phyloP scores from a whole-genome alignment of 2,113 vertebrate species.

The Crotalus helleri region DNA sequence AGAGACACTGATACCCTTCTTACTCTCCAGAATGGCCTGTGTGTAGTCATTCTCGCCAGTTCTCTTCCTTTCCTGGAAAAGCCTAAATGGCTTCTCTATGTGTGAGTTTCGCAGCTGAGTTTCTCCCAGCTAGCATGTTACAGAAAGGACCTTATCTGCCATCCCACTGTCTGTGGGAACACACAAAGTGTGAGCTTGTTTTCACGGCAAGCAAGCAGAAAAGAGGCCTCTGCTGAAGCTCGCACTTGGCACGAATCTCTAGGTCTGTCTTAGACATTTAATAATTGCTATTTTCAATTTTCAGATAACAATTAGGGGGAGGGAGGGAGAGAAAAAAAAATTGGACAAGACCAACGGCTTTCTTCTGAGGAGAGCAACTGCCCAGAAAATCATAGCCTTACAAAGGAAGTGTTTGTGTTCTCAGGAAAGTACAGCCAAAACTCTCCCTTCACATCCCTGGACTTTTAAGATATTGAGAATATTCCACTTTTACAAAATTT shows the following conservation, averaged over 20 bases:
- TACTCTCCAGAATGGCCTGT: slow-evolving; percentile 55
- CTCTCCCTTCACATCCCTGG: slow-evolving; percentile 28
- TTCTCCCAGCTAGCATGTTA: slow-evolving; percentile 57
- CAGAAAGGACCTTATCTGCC: slow-evolving; percentile 77
- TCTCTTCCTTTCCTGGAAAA: slow-evolving; percentile 66
- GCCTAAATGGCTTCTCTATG: slow-evolving; percentile 79
- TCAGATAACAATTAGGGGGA: slow-evolving; percentile 51
- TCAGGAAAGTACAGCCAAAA: slow-evolving; percentile 51
- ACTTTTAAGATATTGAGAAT: slow-evolving; percentile 49
- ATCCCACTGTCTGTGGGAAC: slow-evolving; percentile 64
- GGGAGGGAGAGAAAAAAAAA: neutral
- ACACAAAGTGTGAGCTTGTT: slow-evolving; percentile 78
- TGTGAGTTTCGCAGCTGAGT: slow-evolving; percentile 69
- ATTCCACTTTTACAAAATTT: slow-evolving; percentile 7
- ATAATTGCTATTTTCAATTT: slow-evolving; percentile 59
- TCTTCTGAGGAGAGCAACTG: slow-evolving; percentile 55
- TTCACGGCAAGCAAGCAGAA: slow-evolving; percentile 61
- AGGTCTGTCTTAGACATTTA: slow-evolving; percentile 29
- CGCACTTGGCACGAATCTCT: slow-evolving; percentile 29
- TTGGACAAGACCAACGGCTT: slow-evolving; percentile 54
- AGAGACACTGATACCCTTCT: slow-evolving; percentile 64
- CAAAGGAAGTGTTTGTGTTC: slow-evolving; percentile 60
- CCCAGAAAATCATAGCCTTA: slow-evolving; percentile 48
- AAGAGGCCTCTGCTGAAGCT: slow-evolving; percentile 55
- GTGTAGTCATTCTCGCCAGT: slow-evolving; percentile 42